Evolutionary conservation across 2,888 invertebrate genomes (phyloP).

Genomic region (Euproctis similis): DNA sequence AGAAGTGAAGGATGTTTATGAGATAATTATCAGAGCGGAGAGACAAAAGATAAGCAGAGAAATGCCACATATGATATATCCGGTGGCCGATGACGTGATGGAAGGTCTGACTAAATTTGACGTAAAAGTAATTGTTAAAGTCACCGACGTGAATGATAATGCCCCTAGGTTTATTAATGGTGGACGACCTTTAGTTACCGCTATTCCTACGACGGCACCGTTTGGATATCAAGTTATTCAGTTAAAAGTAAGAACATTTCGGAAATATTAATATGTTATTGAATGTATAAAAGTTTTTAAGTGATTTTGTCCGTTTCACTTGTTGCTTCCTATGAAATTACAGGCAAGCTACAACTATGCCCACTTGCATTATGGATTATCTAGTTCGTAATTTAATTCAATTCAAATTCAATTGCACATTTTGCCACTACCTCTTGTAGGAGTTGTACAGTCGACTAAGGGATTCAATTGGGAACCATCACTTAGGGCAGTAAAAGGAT

Average conservation of each 20-base stretch:
- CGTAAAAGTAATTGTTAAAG: constrained; percentile 84
- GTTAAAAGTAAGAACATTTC: constrained; percentile 75
- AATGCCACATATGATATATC: constrained; percentile 84
- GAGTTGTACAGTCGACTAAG: too few species aligned
- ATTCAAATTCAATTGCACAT: too few species aligned
- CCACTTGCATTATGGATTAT: too few species aligned
- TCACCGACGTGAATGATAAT: constrained; percentile 90
- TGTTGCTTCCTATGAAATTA: too few species aligned
- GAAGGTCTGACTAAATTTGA: constrained; percentile 85
- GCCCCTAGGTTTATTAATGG: constrained; percentile 84
- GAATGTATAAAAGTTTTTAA: too few species aligned
- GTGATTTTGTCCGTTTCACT: too few species aligned
- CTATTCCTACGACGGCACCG: constrained; percentile 86
- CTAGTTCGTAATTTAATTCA: too few species aligned
- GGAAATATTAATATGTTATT: too few species aligned
- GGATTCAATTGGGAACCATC: too few species aligned
- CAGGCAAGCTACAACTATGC: too few species aligned
- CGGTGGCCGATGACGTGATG: constrained; percentile 82
- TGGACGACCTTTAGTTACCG: constrained; percentile 87
- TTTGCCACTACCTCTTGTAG: too few species aligned
- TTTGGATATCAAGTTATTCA: constrained; percentile 88
- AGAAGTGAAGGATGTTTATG: constrained; percentile 81
- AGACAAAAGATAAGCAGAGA: constrained; percentile 78
- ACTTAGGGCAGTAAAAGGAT: too few species aligned
- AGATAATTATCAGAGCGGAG: constrained; percentile 69